Evolutionary conservation across 2,888 invertebrate species (phyloP), one percentile per base, ranked within the genome.

Genomic region (Physocephala rufipes): DNA sequence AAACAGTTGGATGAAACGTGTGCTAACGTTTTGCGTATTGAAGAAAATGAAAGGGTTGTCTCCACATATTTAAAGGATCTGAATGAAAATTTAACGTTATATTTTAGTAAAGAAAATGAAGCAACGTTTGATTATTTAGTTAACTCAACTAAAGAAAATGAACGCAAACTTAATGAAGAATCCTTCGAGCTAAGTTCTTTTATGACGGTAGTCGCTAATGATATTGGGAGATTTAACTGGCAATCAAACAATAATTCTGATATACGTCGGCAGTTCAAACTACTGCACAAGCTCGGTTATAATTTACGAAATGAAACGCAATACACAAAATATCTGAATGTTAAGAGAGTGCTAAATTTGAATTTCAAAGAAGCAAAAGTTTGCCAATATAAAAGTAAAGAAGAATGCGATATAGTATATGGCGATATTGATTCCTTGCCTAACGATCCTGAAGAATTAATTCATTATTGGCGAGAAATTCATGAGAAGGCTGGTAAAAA

Each of bases 381-480:
- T n/a, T n/a, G n/a, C n/a, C n/a, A n/a, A n/a, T n/a, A n/a, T n/a
- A n/a, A n/a, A n/a, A n/a, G n/a, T n/a, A n/a, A n/a, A n/a, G n/a
- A n/a, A n/a, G n/a, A n/a, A n/a, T n/a, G n/a, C n/a, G n/a, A n/a
- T n/a, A n/a, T n/a, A n/a, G n/a, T n/a, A n/a, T n/a, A n/a, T n/a
- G n/a, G n/a, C n/a, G n/a, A n/a, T n/a, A n/a, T n/a, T n/a, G n/a
- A n/a, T n/a, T n/a, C n/a, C n/a, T n/a, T n/a, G n/a, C n/a, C n/a
- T n/a, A n/a, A n/a, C 67, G 89, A 96, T 81, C 92, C 93, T 1
- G 91, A 94, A n/a, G 93, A 94, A 80, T 84, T 96, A 75, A 90
- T 91, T 79, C 89, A 93, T 79, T 87, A 90, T 1, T 96, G 96
- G 96, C 82, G 89, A 4, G 90, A 92, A 79, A 96, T 94, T 93